Evolutionary conservation across 1,140 invertebrate species (phyloP).

Genomic region (Drosophila nasuta): DNA sequence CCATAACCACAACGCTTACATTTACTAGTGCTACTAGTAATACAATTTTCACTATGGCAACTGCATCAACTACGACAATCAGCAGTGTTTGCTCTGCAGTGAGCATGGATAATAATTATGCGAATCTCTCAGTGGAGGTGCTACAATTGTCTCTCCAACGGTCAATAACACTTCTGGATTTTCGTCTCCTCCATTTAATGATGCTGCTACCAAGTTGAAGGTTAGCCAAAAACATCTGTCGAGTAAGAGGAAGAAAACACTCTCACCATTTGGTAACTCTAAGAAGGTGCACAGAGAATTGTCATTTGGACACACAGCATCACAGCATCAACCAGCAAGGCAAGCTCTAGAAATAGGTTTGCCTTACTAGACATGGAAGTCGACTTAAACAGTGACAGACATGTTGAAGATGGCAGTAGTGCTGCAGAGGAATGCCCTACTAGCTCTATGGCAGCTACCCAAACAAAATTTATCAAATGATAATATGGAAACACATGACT

Average conservation of each 20-base stretch:
- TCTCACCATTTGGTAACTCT: neutral
- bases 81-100: neutral
- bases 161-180: too few species aligned
- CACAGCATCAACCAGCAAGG: conserved; percentile 5
- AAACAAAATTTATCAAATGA: neutral
- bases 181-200: neutral
- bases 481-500: neutral
- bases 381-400: neutral
- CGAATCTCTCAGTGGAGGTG: neutral
- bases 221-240: conserved; percentile 9
- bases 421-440: neutral
- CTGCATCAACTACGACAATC: neutral
- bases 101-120: neutral
- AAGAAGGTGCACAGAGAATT: neutral
- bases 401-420: neutral
- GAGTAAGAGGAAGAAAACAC: conserved; percentile 6
- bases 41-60: neutral
- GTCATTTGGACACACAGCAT: neutral
- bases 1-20: conserved; percentile 9
- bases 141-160: too few species aligned
- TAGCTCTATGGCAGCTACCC: neutral
- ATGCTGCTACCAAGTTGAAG: conserved; percentile 13
- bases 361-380: conserved; percentile 18
- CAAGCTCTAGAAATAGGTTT: conserved; percentile 19
- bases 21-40: conserved; percentile 22